These are phyloP conservation scores for Tridacna crocea DNA, from an alignment of 2,888 invertebrate genomes.

Conservation along the genomic window DNA sequence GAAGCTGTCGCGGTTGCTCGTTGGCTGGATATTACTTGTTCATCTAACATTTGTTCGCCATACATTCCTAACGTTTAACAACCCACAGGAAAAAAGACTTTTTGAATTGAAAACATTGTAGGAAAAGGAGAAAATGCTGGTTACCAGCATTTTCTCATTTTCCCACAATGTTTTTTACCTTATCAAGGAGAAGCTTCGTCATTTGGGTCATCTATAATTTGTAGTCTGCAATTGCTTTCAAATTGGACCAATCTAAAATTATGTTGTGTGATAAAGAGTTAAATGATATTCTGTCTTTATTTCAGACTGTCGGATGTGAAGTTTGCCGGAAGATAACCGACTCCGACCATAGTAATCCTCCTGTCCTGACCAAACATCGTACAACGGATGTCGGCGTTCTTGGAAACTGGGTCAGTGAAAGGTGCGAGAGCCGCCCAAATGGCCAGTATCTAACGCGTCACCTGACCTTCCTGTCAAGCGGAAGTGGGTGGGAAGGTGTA, in stretches of 20 bases:
- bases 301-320: conserved; percentile 80
- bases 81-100: too few species aligned
- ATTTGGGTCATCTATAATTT: too few species aligned
- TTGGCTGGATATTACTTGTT: too few species aligned
- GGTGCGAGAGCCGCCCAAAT: conserved; percentile 87
- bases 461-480: conserved; percentile 81
- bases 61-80: too few species aligned
- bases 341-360: conserved; percentile 85
- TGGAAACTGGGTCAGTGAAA: conserved; percentile 87
- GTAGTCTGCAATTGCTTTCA: too few species aligned
- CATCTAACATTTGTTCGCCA: too few species aligned
- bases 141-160: background rate
- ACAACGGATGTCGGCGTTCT: conserved; percentile 85
- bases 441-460: conserved; percentile 86
- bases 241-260: too few species aligned
- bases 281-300: conserved; percentile 17
- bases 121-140: background rate
- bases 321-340: conserved; percentile 84
- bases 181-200: background rate
- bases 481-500: conserved; percentile 85
- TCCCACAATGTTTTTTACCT: background rate
- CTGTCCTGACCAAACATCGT: conserved; percentile 84
- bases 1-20: too few species aligned
- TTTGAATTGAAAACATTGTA: too few species aligned
- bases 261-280: too few species aligned